Evolutionary conservation across 2,113 vertebrate genomes (phyloP).

Genomic region (Centropus unirufus): DNA sequence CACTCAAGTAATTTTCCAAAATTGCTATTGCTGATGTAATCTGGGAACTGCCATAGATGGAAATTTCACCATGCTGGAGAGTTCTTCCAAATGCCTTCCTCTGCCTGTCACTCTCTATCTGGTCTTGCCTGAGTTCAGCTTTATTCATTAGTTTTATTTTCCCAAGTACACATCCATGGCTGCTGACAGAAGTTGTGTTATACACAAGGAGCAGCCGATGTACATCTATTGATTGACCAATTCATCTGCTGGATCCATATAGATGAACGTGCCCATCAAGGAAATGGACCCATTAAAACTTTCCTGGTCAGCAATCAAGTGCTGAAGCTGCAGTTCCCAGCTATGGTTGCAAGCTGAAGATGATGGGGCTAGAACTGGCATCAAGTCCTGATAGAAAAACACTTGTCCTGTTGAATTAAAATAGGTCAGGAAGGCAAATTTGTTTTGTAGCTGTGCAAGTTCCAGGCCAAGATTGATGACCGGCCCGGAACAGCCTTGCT

Average conservation of each 20-base stretch:
- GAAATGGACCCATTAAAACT: not conserved
- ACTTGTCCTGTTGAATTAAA: not conserved
- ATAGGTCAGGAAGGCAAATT: not conserved
- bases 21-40: not conserved
- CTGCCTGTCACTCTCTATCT: not conserved
- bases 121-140: not conserved
- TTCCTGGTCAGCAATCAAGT: not conserved
- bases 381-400: not conserved
- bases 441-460: not conserved
- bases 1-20: not conserved
- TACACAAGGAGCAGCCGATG: rapidly evolving
- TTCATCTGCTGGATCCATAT: not conserved
- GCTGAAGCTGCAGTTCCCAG: not conserved
- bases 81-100: not conserved
- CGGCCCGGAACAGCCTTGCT: not conserved
- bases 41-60: not conserved
- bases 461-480: not conserved
- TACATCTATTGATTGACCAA: not conserved
- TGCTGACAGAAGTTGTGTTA: not conserved
- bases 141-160: not conserved
- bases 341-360: not conserved
- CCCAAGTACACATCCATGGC: not conserved
- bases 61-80: not conserved
- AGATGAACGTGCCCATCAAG: not conserved
- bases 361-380: not conserved